Base-by-base conservation (phyloP, 2,888 invertebrate species). In the Dryobotodes eremita region DNA sequence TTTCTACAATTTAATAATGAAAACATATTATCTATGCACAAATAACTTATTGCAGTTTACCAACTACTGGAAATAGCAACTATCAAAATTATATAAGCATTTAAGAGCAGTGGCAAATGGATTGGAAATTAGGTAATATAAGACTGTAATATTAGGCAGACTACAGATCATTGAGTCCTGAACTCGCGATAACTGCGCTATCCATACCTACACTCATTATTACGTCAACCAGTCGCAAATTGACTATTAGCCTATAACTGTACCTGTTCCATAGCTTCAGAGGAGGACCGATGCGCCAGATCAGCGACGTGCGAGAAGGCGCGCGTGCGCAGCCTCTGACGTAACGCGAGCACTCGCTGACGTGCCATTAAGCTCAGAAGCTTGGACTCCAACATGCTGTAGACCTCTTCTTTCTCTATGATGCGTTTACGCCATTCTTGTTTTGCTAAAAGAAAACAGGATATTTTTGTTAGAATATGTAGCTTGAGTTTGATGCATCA, bases 211-310 rank as follows among this genome's bases (percentile, higher is more conserved):
- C 8, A 31, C 53, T 53, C 20, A 53, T 4, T 0, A 31, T 62
- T 36, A 15, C 61, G 17, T 61, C 31, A 61, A 61, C 61, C 36
- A 62, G 20, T 36, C 20, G 8, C 36, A 62, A 62, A 62, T 62
- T 11, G 6, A 62, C 23, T 6, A 36, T 36, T 10, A 20, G 42
- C 26, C 17, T n/a, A 20, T 15, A 42, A 65, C 3, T 4, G 46
- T 80, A 96, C 96, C 94, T 94, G 95, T 8, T 95, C 94, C 91
- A 96, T 92, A 5, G 94, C 93, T 15, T 96, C 96, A 1, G 85
- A 89, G n/a, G 96, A 96, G 57, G 94, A 96, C 2, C 96, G 89
- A 68, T 96, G 96, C 55, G 94, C 96, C 8, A 96, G 91, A 1
- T 92, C 93, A 0, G 94, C 94, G 26, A 94, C 92, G 85, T 93